Percentiles rank a stretch among this genome's conserved stretches.
Conservation (phyloP, 2,888 invertebrate genomes). For the Bhutanitis thaidina region DNA sequence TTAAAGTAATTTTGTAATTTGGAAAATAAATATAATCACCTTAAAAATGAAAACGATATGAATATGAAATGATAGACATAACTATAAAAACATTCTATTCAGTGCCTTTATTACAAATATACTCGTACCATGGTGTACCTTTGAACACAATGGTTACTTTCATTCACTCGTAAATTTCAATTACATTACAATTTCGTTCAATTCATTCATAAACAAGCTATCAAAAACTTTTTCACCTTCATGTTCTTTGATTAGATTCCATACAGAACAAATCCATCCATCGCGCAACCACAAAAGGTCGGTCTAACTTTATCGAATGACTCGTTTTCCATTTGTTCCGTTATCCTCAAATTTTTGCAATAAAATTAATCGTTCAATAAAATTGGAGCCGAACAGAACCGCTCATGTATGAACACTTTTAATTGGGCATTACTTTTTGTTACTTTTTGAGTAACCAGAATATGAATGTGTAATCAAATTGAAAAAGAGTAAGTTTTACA, state of each 20-base stretch:
- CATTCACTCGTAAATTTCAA: slow-evolving; percentile 43
- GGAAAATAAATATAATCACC: no score
- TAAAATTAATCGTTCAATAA: slow-evolving; percentile 79
- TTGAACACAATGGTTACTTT: slow-evolving; percentile 28
- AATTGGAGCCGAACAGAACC: slow-evolving; percentile 71
- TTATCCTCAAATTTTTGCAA: slow-evolving; percentile 77
- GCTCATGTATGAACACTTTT: slow-evolving; percentile 76
- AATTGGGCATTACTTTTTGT: slow-evolving; percentile 71
- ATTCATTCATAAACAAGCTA: slow-evolving; percentile 42
- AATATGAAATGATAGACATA: no score
- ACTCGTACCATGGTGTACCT: slow-evolving; percentile 16
- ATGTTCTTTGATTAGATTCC: slow-evolving; percentile 66
- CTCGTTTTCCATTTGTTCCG: slow-evolving; percentile 70
- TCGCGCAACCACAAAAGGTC: slow-evolving; percentile 65
- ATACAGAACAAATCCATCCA: slow-evolving; percentile 58
- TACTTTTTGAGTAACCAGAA: slow-evolving; percentile 43
- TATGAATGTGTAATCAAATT: neutral
- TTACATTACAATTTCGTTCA: slow-evolving; percentile 64
- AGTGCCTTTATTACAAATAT: neutral
- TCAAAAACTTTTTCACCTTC: slow-evolving; percentile 43
- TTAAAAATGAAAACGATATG: no score
- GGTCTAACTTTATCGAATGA: slow-evolving; percentile 49
- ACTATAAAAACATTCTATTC: neutral
- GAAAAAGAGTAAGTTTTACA: neutral
- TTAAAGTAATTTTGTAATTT: no score